These are phyloP conservation scores for Heliconius cydno DNA, from an alignment of 2,888 invertebrate genomes.

Conservation along the genomic window DNA sequence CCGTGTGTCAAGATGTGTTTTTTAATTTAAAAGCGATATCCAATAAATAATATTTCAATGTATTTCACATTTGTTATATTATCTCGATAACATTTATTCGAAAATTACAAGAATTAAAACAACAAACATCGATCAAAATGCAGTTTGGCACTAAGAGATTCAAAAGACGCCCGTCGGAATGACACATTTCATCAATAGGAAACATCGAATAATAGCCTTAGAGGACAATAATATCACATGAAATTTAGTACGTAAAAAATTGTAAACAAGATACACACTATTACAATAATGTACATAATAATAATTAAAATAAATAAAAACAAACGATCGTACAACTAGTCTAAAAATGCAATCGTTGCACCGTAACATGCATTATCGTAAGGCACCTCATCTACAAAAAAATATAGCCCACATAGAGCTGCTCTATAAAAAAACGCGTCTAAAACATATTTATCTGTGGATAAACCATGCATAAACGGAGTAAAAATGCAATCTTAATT, in stretches of 20 bases:
- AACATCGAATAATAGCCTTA: conserved; percentile 66
- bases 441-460: conserved; percentile 79
- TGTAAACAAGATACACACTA: conserved; percentile 78
- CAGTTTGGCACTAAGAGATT: conserved; percentile 81
- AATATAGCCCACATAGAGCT: conserved; percentile 50
- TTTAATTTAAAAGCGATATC: too few relatives aligned
- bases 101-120: too few relatives aligned
- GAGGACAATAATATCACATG: conserved; percentile 80
- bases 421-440: conserved; percentile 52
- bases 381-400: conserved; percentile 70
- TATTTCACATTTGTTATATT: too few relatives aligned
- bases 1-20: background rate
- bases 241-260: conserved; percentile 75
- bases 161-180: conserved; percentile 63
- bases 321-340: conserved; percentile 77
- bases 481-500: conserved; percentile 55
- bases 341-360: conserved; percentile 80
- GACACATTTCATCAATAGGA: conserved; percentile 65
- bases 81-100: too few relatives aligned
- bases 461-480: conserved; percentile 76
- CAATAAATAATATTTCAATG: too few relatives aligned
- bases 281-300: conserved; percentile 68
- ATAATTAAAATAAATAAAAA: conserved; percentile 72
- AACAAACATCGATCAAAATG: conserved; percentile 49
- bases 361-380: conserved; percentile 73